Conservation (phyloP, 1,140 invertebrate species). For the Phortica variegata region DNA sequence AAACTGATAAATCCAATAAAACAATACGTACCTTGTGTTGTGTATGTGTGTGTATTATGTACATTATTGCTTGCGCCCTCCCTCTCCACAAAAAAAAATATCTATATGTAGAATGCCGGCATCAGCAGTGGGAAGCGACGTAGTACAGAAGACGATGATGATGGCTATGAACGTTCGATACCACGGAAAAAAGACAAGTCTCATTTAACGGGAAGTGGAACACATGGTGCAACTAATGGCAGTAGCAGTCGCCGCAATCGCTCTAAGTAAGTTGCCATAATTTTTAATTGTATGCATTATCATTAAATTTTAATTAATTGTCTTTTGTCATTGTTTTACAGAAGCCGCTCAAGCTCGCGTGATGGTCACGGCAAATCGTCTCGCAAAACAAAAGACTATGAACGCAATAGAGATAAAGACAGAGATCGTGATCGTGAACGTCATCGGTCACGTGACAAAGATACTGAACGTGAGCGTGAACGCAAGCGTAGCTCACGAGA, state of each 20-base stretch:
- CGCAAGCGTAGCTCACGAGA: conserved; percentile 13
- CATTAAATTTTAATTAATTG: background rate
- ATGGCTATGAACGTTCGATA: conserved; percentile 29
- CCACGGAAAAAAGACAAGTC: conserved; percentile 8
- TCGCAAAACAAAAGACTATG: conserved; percentile 35
- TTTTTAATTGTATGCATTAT: background rate
- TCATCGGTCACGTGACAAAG: conserved; percentile 29
- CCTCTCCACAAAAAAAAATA: conserved; percentile 17
- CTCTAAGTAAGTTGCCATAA: conserved; percentile 25
- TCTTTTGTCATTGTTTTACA: conserved; percentile 17
- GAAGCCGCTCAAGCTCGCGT: conserved; percentile 42
- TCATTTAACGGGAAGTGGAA: conserved; percentile 12
- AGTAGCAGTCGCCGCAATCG: conserved; percentile 37
- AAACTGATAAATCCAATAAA: conserved; percentile 34
- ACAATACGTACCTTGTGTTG: conserved; percentile 32
- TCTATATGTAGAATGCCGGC: conserved; percentile 39
- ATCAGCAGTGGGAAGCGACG: conserved; percentile 38
- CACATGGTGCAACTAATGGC: conserved; percentile 24
- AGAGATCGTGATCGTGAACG: conserved; percentile 27
- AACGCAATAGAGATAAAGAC: conserved; percentile 27
- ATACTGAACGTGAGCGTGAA: conserved; percentile 39
- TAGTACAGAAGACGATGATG: conserved; percentile 31
- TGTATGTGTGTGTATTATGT: conserved; percentile 38
- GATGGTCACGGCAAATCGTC: conserved; percentile 31
- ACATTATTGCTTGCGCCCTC: conserved; percentile 45